These are phyloP conservation scores for Aporophyla lueneburgensis DNA, from an alignment of 2,888 invertebrate species.

Conservation along the genomic window DNA sequence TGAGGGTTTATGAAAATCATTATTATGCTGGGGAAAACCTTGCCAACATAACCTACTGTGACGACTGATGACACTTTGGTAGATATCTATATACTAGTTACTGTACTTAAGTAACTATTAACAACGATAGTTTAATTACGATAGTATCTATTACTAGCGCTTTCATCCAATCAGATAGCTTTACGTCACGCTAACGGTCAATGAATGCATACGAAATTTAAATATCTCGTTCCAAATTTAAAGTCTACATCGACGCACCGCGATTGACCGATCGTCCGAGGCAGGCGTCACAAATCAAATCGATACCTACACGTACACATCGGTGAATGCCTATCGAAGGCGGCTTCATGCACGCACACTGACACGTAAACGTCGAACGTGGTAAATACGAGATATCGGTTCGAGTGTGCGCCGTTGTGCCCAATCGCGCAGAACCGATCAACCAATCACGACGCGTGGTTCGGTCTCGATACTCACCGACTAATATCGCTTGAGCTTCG, in stretches of 20 bases:
- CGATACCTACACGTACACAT: conserved; percentile 75
- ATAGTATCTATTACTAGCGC: conserved; percentile 31
- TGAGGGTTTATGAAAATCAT: too few species aligned
- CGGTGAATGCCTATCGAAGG: conserved; percentile 85
- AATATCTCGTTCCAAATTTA: conserved; percentile 69
- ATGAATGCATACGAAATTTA: conserved; percentile 70
- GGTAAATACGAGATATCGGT: conserved; percentile 83
- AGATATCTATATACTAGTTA: too few species aligned
- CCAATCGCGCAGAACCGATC: conserved; percentile 92
- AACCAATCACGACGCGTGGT: conserved; percentile 84
- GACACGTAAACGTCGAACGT: conserved; percentile 80
- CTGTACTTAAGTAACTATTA: not conserved
- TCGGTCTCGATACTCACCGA: conserved; percentile 80
- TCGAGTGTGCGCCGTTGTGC: conserved; percentile 91
- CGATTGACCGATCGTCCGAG: conserved; percentile 68
- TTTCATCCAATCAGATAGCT: conserved; percentile 55
- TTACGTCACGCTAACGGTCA: conserved; percentile 65
- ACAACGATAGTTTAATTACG: not conserved
- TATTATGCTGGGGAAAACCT: too few species aligned
- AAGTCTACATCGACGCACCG: conserved; percentile 63
- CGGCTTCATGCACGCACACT: conserved; percentile 79
- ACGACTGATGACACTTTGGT: too few species aligned
- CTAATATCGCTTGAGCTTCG: conserved; percentile 70
- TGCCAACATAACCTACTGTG: too few species aligned
- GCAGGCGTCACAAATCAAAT: conserved; percentile 72